Percentiles rank a stretch among this genome's conserved stretches.
These are phyloP conservation scores for Strigamia maritima DNA, from an alignment of 2,888 invertebrate genomes.

Conservation along the genomic window DNA sequence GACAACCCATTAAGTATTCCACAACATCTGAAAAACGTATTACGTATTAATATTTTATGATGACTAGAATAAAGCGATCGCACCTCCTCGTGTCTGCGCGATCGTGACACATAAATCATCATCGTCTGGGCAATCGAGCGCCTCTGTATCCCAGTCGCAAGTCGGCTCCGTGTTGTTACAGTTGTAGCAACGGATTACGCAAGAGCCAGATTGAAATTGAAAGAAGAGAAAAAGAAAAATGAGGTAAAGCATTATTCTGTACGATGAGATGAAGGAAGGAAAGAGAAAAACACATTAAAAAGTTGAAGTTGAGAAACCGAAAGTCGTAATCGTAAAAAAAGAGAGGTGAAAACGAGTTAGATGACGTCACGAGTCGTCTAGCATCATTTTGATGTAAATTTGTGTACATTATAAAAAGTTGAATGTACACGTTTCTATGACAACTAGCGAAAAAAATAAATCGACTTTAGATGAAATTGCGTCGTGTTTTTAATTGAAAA, in stretches of 20 bases:
- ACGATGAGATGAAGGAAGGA: not conserved
- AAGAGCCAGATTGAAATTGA: not conserved
- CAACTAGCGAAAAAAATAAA: not conserved
- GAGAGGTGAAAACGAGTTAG: not conserved
- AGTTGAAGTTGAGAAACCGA: not conserved
- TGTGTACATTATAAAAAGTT: not conserved
- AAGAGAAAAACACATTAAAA: not conserved
- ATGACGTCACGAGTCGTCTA: not conserved
- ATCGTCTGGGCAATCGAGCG: not conserved
- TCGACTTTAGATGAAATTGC: not conserved
- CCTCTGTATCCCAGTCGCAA: not conserved
- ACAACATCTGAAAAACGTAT: not conserved
- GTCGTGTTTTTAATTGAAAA: not conserved
- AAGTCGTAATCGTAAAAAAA: not conserved
- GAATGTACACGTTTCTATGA: not conserved
- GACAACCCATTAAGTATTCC: not conserved
- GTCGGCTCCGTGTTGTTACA: not conserved
- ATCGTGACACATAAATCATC: not conserved
- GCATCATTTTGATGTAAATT: not conserved
- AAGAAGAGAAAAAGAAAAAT: not conserved
- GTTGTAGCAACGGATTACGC: not conserved
- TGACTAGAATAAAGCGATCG: too few relatives aligned
- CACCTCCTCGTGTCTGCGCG: not conserved
- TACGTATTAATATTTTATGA: not conserved
- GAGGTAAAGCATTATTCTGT: not conserved